Evolutionary conservation across 2,888 invertebrate species (phyloP).

Genomic region (Subacronicta megacephala): DNA sequence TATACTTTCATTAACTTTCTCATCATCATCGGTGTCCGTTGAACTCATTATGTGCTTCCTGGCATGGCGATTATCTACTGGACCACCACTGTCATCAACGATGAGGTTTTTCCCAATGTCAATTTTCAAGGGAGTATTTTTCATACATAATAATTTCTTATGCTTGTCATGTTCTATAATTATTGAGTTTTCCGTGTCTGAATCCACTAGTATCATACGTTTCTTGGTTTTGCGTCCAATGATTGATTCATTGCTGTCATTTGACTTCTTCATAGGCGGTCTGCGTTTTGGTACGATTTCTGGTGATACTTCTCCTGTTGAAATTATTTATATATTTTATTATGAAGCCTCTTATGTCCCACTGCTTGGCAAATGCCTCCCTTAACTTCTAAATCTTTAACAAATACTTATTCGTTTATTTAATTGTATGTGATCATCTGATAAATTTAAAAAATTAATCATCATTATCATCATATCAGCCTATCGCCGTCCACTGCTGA

Average conservation of each 20-base stretch:
- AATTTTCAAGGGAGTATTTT: slow-evolving; percentile 79
- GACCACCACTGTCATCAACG: slow-evolving; percentile 42
- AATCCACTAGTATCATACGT: slow-evolving; percentile 77
- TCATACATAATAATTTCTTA: slow-evolving; percentile 73
- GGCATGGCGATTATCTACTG: slow-evolving; percentile 39
- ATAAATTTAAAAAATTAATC: too few relatives aligned
- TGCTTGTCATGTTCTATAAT: slow-evolving; percentile 75
- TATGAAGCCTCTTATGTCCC: too few relatives aligned
- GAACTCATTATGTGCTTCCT: neutral
- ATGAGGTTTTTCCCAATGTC: slow-evolving; percentile 34
- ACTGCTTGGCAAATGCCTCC: too few relatives aligned
- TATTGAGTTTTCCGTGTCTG: slow-evolving; percentile 83
- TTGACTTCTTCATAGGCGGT: slow-evolving; percentile 59
- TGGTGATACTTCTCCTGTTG: slow-evolving; percentile 73
- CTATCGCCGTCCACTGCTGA: too few relatives aligned
- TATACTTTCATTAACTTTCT: slow-evolving; percentile 8
- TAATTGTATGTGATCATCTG: too few relatives aligned
- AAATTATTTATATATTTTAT: too few relatives aligned
- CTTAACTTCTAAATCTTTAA: too few relatives aligned
- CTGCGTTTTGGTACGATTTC: slow-evolving; percentile 75
- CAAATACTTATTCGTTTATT: too few relatives aligned
- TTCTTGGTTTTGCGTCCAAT: slow-evolving; percentile 73
- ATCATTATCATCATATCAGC: too few relatives aligned
- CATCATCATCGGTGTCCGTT: slow-evolving; percentile 5
- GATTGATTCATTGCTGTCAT: slow-evolving; percentile 65